Evolutionary conservation across 2,113 vertebrate genomes (phyloP).

Genomic region (Stigmatopora nigra): DNA sequence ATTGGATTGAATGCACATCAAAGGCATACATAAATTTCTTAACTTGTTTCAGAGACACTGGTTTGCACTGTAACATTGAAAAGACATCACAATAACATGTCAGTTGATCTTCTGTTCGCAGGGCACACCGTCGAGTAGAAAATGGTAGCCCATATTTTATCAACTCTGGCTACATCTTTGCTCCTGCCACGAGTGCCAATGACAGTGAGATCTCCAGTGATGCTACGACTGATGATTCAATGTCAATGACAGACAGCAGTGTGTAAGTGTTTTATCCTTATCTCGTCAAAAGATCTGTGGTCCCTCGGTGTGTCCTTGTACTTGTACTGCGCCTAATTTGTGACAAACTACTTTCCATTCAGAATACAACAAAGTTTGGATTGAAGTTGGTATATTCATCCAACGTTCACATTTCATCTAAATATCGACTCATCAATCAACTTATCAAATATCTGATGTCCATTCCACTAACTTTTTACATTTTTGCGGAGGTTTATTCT

Average conservation of each 20-base stretch:
- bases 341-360: no score
- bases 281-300: conserved; percentile 8
- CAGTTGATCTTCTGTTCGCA: conserved; percentile 34
- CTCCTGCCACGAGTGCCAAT: conserved; percentile 88
- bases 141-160: conserved; percentile 81
- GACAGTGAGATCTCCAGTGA: conserved; percentile 96
- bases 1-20: conserved; percentile 6
- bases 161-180: conserved; percentile 84
- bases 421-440: no score
- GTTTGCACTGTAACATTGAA: neutral
- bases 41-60: neutral
- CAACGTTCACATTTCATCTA: no score
- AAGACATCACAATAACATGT: neutral
- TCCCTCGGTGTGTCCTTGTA: no score
- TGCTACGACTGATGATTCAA: conserved; percentile 87
- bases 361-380: no score
- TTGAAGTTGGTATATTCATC: no score
- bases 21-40: neutral
- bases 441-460: conserved; percentile 10
- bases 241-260: conserved; percentile 95
- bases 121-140: conserved; percentile 80
- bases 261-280: conserved; percentile 77
- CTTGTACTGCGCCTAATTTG: no score
- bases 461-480: conserved; percentile 17
- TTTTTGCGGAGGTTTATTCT: conserved; percentile 24